Evolutionary conservation across 2,797 vertebrate species (phyloP), one percentile per base, ranked within the genome.

Genomic region (Setipinna tenuifilis): DNA sequence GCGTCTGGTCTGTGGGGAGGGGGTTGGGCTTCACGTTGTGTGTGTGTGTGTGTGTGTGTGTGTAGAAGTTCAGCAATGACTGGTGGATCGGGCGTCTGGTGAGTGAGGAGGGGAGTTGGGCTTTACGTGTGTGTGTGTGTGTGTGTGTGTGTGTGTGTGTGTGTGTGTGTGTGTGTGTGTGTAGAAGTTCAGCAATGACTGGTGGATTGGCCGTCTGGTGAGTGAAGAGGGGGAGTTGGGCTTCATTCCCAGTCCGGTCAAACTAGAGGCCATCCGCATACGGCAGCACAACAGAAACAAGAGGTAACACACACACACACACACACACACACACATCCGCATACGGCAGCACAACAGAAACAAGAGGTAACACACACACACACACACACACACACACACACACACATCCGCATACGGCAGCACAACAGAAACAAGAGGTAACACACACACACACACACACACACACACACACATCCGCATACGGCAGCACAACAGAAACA

Each of bases 41-140:
- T 44, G 17, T 57, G 7, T 75, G 31, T 78, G 31, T 85, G 78
- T 89, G 25, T 85, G 23, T 84, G 59, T 81, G 1, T 83, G 57
- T 59, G 78, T 86, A 99, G 98, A 99, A 99, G 96, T 99, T 97
- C 95, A 99, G 98, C 94, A 99, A 99, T 93, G 98, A 99, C 97
- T 99, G 98, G 98, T 99, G 98, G 98, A 99, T 99, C 95, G 98
- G 98, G 86, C 96, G 98, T 28, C 90, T 99, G 93, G 98, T 99
- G 92, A 99, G 99, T 93, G 98, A 99, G 96, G 97, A 98, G 93
- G 99, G 96, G 98, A 99, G 95, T 97, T 99, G 85, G 98, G 98
- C 92, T 99, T 99, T 94, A 98, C 12, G n/a, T 82, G n/a, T 12
- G 12, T 82, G 23, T 28, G 48, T 54, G 81, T 19, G 35, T 21